Base-by-base conservation (phyloP, 1,140 invertebrate species). In the Drosophila murphyi region DNA sequence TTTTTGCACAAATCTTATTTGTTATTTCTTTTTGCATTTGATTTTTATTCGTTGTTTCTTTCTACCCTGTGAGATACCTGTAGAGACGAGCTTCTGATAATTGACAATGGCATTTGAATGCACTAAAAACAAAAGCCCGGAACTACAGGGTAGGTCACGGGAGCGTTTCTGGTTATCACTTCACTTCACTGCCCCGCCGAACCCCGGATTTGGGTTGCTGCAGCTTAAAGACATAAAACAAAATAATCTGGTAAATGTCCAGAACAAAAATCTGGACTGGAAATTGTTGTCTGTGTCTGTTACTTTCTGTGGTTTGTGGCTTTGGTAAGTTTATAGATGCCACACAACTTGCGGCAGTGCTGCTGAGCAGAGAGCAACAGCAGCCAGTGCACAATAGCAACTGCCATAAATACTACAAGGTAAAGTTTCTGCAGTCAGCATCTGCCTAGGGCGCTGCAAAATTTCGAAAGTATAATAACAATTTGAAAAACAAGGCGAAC, bases 71-170 rank as follows among this genome's bases (percentile, higher is more conserved):
- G 97, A 98, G 97, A 98, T 98, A 98, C 97, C 97, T 98, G 97
- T 98, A 98, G 97, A 98, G 97, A 97, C 97, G 97, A 98, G 97
- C 97, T 98, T 98, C 97, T 98, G 97, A 98, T 96, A 94, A 95
- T 93, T 93, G 94, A 93, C 93, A 93, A 93, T 67, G 73, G 78
- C 78, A 77, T 80, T 68, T 54, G 47, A 60, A 74, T 90, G 95
- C 95, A 95, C 96, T 95, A 96, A 96, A 97, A 97, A 98, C 97
- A 98, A 97, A 98, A 98, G 97, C 97, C 97, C 97, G 97, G 97
- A 98, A 98, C 97, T 98, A 98, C 97, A 98, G 97, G 97, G 97
- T 98, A 98, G 97, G 97, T 98, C 97, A 98, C 97, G 96, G 96
- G 96, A 96, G 96, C 95, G 95, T 95, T 95, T 70, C 73, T 54